Conservation (phyloP, 2,797 vertebrate genomes). For the Molossus molossus region DNA sequence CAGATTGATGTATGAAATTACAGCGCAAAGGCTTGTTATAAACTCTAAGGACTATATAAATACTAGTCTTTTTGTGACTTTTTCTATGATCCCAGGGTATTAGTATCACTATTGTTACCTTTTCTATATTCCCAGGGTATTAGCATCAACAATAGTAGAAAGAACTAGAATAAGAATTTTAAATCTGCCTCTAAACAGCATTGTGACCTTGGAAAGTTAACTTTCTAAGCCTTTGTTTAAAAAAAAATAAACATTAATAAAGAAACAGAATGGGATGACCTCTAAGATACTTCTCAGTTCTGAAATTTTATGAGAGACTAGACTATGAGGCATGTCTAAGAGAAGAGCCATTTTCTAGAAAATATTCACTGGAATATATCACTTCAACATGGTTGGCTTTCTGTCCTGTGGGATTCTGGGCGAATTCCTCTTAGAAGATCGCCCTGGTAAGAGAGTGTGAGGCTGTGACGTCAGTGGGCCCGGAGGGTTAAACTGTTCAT, state of each 20-base stretch:
- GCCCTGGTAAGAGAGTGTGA: background rate
- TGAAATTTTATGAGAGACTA: conserved; percentile 21
- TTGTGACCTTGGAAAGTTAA: conserved; percentile 42
- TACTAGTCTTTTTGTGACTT: background rate
- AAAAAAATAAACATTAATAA: conserved; percentile 56
- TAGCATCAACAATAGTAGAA: background rate
- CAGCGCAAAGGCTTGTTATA: background rate
- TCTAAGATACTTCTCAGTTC: conserved; percentile 1
- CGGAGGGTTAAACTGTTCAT: background rate
- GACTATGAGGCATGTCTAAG: background rate
- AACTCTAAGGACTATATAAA: background rate
- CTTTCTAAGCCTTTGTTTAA: background rate
- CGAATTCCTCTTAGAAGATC: background rate
- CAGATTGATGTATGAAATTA: conserved; percentile 24
- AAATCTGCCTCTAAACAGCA: background rate
- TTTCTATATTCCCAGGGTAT: background rate
- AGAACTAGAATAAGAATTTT: conserved; percentile 37
- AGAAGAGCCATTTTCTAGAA: background rate
- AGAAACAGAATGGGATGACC: background rate
- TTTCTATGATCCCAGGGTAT: background rate
- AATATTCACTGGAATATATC: background rate
- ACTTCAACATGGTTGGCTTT: conserved; percentile 39
- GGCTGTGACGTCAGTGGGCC: background rate
- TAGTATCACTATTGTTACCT: background rate
- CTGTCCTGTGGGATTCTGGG: background rate